Evolutionary conservation across 2,888 invertebrate genomes (phyloP), one percentile per base, ranked within the genome.

Genomic region (Meghimatium bilineatum): DNA sequence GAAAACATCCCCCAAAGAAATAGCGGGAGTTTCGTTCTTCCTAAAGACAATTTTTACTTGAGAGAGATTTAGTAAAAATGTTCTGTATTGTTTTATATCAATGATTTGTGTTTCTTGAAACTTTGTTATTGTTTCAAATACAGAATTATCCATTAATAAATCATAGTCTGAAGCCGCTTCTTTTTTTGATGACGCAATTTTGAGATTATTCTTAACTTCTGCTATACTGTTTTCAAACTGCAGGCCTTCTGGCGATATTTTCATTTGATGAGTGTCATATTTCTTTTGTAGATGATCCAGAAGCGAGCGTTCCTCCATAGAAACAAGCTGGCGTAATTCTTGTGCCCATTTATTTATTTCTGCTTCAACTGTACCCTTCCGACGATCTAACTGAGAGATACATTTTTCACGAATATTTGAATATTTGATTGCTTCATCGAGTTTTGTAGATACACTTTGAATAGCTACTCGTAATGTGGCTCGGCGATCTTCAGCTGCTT

Each of bases 401-500:
- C 14, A 74, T 26, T 38, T 72, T 8, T 74, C 74, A 20, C 74
- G 49, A 17, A 32, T 26, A 23, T 34, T 69, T 0, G 69, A 6
- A 20, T 49, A 56, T 8, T 29, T 20, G 1, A 20, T 23, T 23
- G 32, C 71, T n/a, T 44, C 56, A 12, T 80, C 67, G 36, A 71
- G 23, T 34, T 71, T 80, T 0, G 26, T 52, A 6, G 52, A 38
- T 49, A 83, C 52, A 29, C 81, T 66, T 1, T 60, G 56, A 32
- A 52, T 44, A 10, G 60, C 36, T 1, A 78, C 26, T 32, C 83
- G 34, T 20, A 77, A 17, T 29, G 74, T 82, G 26, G 80, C 84
- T 66, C 84, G 56, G 1, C 78, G 83, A 44, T 84, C 82, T 5
- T 75, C 67, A 12, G 84, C 85, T 2, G 85, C 85, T n/a, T 86